Conservation (phyloP, 2,113 vertebrate genomes). For the Genyomyrus donnyi region DNA sequence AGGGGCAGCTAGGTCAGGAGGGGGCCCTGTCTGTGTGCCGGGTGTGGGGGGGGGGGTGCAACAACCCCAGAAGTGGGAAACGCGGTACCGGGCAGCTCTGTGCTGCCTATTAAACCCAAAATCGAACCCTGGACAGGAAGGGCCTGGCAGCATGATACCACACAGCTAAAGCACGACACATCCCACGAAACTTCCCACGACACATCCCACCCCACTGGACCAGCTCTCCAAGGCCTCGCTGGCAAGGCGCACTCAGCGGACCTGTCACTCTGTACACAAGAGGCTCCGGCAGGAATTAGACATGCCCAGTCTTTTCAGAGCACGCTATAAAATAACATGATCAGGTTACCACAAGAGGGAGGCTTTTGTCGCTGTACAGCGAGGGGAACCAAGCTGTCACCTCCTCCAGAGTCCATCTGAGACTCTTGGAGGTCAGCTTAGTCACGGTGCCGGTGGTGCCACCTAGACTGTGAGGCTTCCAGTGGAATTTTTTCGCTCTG, state of each 20-base stretch:
- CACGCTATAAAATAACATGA: neutral
- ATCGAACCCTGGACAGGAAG: neutral
- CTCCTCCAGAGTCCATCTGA: neutral
- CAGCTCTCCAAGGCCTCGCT: neutral
- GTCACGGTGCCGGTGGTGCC: neutral
- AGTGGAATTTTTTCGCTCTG: neutral
- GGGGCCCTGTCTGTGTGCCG: neutral
- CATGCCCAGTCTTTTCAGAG: slow-evolving; percentile 6
- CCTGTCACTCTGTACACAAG: neutral
- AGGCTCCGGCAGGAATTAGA: neutral
- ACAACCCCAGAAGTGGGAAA: neutral
- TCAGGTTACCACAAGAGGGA: neutral
- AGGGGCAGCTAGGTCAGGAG: neutral
- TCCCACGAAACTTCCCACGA: too few relatives aligned
- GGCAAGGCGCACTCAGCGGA: neutral
- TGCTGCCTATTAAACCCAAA: neutral
- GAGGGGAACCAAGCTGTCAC: neutral
- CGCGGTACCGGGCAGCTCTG: neutral
- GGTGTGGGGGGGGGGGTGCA: neutral
- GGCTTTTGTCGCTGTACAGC: neutral
- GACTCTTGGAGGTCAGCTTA: neutral
- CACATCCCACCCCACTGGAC: neutral
- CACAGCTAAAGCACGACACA: neutral
- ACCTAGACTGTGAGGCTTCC: neutral
- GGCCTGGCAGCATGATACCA: neutral